Evolutionary conservation across 2,113 vertebrate species (phyloP).

Genomic region (Corydoras sp.): DNA sequence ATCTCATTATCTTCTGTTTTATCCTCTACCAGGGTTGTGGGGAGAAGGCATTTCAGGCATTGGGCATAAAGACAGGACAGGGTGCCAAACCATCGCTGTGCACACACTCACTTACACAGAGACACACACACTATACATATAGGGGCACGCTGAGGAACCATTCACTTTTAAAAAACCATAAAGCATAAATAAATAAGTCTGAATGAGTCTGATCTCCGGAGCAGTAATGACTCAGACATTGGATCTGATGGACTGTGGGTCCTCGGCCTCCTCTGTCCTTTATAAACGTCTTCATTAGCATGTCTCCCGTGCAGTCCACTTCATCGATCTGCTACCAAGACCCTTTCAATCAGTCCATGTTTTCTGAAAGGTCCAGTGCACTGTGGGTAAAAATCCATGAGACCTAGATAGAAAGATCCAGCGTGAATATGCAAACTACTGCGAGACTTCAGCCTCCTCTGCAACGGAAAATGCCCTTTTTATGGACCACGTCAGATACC

Average conservation of each 20-base stretch:
- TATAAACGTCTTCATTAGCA: neutral
- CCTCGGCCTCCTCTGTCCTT: neutral
- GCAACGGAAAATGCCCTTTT: neutral
- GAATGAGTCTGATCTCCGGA: neutral
- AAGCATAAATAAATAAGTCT: too few species aligned
- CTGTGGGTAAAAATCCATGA: neutral
- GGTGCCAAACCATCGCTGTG: too few species aligned
- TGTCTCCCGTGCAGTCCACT: neutral
- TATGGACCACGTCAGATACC: neutral
- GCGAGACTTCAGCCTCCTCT: neutral
- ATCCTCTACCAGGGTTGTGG: too few species aligned
- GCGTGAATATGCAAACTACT: neutral
- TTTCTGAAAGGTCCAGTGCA: constrained; percentile 1
- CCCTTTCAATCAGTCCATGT: neutral
- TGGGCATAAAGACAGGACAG: too few species aligned
- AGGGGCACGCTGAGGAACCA: too few species aligned
- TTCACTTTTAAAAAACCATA: too few species aligned
- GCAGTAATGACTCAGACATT: neutral
- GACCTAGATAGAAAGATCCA: neutral
- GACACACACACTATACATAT: too few species aligned
- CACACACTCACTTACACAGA: too few species aligned
- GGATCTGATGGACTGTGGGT: neutral
- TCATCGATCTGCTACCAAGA: constrained; percentile 1
- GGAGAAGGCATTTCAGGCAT: too few species aligned
- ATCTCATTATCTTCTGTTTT: too few species aligned